Conservation (phyloP, 2,888 invertebrate species). For the Harpalus rubripes region DNA sequence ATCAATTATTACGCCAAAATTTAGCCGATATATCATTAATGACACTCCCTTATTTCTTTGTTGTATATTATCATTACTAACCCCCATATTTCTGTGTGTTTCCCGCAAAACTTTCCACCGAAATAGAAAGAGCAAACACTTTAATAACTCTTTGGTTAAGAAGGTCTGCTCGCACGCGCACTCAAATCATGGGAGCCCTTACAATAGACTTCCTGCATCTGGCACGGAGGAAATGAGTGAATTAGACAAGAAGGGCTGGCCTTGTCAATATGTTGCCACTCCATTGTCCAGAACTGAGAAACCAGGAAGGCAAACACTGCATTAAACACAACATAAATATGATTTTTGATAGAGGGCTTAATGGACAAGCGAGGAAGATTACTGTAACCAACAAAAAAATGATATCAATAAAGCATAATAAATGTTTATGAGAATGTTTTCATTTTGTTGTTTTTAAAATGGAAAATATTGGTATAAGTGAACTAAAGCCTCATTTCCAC, state of each 20-base stretch:
- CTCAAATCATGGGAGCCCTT: slow-evolving; percentile 60
- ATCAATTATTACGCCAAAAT: too few species aligned
- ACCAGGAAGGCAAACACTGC: neutral
- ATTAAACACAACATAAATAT: neutral
- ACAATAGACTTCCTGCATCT: slow-evolving; percentile 66
- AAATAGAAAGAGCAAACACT: slow-evolving; percentile 6
- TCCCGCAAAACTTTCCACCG: neutral
- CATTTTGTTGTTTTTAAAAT: too few species aligned
- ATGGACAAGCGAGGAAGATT: neutral
- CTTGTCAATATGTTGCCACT: slow-evolving; percentile 36
- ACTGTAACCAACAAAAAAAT: too few species aligned
- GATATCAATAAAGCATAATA: too few species aligned
- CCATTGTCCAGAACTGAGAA: slow-evolving; percentile 15
- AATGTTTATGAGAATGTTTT: too few species aligned
- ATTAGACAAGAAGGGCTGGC: slow-evolving; percentile 41
- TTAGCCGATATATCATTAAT: too few species aligned
- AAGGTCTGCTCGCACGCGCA: neutral
- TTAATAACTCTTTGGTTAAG: neutral
- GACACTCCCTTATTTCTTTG: too few species aligned
- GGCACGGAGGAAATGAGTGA: slow-evolving; percentile 63
- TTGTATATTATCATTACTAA: too few species aligned
- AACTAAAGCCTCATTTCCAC: too few species aligned
- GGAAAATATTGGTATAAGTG: too few species aligned
- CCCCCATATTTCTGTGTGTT: neutral
- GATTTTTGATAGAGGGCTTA: neutral